phyloP scores from a whole-genome alignment of 2,113 vertebrate species.

The Blennius ocellaris region DNA sequence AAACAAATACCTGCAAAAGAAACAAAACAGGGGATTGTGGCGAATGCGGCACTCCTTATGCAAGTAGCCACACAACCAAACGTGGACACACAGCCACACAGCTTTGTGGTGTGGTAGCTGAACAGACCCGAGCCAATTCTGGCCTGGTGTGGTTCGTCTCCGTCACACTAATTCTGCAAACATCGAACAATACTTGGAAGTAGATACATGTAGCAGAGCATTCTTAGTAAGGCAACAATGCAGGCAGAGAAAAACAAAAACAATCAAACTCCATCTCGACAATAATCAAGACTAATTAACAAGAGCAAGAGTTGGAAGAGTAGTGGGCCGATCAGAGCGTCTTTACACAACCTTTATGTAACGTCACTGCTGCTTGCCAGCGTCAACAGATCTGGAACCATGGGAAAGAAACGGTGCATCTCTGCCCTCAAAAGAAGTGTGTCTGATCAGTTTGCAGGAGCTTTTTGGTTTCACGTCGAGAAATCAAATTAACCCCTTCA shows the following conservation, averaged over 20 bases:
- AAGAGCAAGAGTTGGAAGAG: slow-evolving; percentile 16
- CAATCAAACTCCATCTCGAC: slow-evolving; percentile 39
- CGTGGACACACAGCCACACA: slow-evolving; percentile 3
- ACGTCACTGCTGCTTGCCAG: slow-evolving; percentile 44
- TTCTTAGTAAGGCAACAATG: slow-evolving; percentile 62
- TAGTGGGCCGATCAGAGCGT: slow-evolving; percentile 7
- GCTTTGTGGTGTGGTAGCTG: slow-evolving; percentile 10
- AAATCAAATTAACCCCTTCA: slow-evolving; percentile 25
- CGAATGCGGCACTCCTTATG: background rate
- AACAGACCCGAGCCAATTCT: slow-evolving; percentile 30
- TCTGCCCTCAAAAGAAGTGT: slow-evolving; percentile 10
- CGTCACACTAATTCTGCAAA: slow-evolving; percentile 14
- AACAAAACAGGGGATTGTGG: slow-evolving; percentile 33
- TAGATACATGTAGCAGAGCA: slow-evolving; percentile 50
- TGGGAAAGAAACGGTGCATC: slow-evolving; percentile 24
- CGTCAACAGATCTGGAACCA: slow-evolving; percentile 7
- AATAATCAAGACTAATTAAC: slow-evolving; percentile 33
- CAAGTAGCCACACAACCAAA: slow-evolving; percentile 26
- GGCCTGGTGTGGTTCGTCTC: slow-evolving; percentile 36
- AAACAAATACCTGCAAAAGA: slow-evolving; percentile 37
- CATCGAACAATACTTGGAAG: slow-evolving; percentile 76
- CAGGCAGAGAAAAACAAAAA: slow-evolving; percentile 24
- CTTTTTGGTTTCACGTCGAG: slow-evolving; percentile 14
- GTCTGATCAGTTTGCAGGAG: slow-evolving; percentile 31
- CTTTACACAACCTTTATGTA: slow-evolving; percentile 51